These are phyloP conservation scores for Cabera pusaria DNA, from an alignment of 2,888 invertebrate genomes.

Conservation along the genomic window DNA sequence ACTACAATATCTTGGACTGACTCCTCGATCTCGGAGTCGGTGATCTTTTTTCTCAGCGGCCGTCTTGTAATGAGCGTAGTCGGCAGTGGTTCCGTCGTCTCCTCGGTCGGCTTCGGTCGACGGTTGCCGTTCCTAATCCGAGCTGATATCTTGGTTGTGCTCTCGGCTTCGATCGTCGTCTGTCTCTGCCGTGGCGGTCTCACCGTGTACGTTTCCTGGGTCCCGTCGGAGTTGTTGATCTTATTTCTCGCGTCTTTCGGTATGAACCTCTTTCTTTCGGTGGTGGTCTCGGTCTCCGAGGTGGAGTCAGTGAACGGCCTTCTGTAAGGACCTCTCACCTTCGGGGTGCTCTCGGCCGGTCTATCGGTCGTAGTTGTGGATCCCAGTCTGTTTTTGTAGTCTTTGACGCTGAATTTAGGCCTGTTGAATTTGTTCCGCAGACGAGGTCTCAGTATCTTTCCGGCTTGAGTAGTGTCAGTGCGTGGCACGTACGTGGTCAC, in stretches of 20 bases:
- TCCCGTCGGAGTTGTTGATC: slow-evolving; percentile 52
- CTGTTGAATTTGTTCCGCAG: slow-evolving; percentile 84
- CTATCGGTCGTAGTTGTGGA: slow-evolving; percentile 79
- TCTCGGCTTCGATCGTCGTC: slow-evolving; percentile 60
- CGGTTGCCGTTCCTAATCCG: slow-evolving; percentile 67
- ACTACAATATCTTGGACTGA: slow-evolving; percentile 67
- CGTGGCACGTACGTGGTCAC: slow-evolving; percentile 51
- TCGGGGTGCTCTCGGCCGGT: slow-evolving; percentile 56
- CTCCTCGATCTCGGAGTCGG: slow-evolving; percentile 66
- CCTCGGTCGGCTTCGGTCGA: slow-evolving; percentile 67
- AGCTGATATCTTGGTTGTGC: slow-evolving; percentile 69
- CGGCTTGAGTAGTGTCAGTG: slow-evolving; percentile 51
- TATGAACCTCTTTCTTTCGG: slow-evolving; percentile 78
- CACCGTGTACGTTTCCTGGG: slow-evolving; percentile 56
- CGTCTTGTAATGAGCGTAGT: slow-evolving; percentile 57
- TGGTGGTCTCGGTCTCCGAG: slow-evolving; percentile 63
- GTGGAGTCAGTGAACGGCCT: slow-evolving; percentile 65
- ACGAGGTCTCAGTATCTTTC: slow-evolving; percentile 59
- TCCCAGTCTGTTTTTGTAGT: slow-evolving; percentile 87
- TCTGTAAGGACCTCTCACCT: slow-evolving; percentile 76
- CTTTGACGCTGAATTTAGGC: slow-evolving; percentile 90
- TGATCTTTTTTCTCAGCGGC: slow-evolving; percentile 64
- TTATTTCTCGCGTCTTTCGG: slow-evolving; percentile 77
- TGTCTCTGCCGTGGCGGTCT: slow-evolving; percentile 59
- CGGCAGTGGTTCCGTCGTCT: slow-evolving; percentile 54